Evolutionary conservation across 2,113 vertebrate genomes (phyloP), one percentile per base, ranked within the genome.

Genomic region (Varanus komodoensis): DNA sequence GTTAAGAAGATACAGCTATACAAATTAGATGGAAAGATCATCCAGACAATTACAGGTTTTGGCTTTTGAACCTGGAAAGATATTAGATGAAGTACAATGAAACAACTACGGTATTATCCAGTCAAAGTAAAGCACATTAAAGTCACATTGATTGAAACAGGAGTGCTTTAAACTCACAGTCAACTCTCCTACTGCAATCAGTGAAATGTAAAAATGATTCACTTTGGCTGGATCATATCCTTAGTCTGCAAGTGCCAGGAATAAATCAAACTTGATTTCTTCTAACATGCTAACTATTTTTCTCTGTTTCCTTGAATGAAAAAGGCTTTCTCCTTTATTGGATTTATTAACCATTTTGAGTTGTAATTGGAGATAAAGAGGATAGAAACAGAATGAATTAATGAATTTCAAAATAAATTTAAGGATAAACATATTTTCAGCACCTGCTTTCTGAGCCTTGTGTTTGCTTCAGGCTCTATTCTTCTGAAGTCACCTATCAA

Each of bases 361-460:
- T 87, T 23, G 9, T 80, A 52, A 68, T 4, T 69, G 14, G 64
- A 38, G 64, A 85, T 71, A 54, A 3, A 2, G 14, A 50, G 64
- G 25, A 25, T 52, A 44, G 25, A 32, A 52, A 34, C n/a, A 71
- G 50, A 88, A 81, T 69, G 27, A 88, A 81, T 71, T 23, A 77
- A 79, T 79, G 5, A 32, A 68, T 88, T 50, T 75, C 54, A 50
- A 50, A 71, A 81, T 48, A 69, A 32, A 69, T 80, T 3, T n/a
- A 12, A 88, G 52, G 78, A 54, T 34, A 81, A 88, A 81, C 69
- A 19, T 34, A 38, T 34, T 71, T 69, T 71, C 27, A n/a, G 67
- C 71, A 84, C 52, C 27, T 85, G 84, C 84, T 85, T 85, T 84
- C 52, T n/a, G 67, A 84, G 12, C 15, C 19, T 54, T 64, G 54